A percentile compares a stretch with the other conserved stretches of the same genome.
phyloP scores from a whole-genome alignment of 2,888 invertebrate species.

The Gnatocerus cornutus region DNA sequence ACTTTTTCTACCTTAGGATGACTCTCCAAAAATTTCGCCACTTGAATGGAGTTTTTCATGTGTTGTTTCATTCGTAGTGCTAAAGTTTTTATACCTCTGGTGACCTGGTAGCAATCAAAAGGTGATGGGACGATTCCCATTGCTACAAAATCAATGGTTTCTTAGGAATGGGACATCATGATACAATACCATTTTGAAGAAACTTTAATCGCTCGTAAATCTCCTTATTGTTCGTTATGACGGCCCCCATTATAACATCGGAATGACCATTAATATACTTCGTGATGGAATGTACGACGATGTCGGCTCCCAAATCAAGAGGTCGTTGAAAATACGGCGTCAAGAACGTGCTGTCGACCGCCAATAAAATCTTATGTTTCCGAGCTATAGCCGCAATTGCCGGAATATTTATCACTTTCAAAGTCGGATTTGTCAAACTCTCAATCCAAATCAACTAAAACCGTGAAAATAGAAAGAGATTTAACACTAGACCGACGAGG shows the following conservation, averaged over 20 bases:
- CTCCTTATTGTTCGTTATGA: conserved; percentile 82
- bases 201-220: conserved; percentile 84
- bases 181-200: conserved; percentile 86
- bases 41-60: conserved; percentile 82
- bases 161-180: neutral
- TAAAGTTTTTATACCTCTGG: conserved; percentile 94
- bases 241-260: conserved; percentile 97
- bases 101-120: conserved; percentile 95
- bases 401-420: conserved; percentile 92
- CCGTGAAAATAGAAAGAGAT: neutral
- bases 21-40: conserved; percentile 87
- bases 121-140: conserved; percentile 96
- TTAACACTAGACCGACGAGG: no score
- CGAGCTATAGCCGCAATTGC: conserved; percentile 79
- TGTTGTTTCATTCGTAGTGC: conserved; percentile 94
- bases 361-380: conserved; percentile 78
- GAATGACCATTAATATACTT: conserved; percentile 99
- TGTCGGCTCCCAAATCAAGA: conserved; percentile 91
- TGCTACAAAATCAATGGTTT: conserved; percentile 71
- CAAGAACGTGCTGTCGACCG: conserved; percentile 96
- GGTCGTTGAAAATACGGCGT: conserved; percentile 94
- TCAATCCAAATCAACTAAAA: conserved; percentile 91
- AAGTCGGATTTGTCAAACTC: conserved; percentile 95
- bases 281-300: conserved; percentile 93
- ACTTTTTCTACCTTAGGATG: conserved; percentile 89